These are phyloP conservation scores for Polymixis flavicincta DNA, from an alignment of 2,888 invertebrate species.

Conservation along the genomic window DNA sequence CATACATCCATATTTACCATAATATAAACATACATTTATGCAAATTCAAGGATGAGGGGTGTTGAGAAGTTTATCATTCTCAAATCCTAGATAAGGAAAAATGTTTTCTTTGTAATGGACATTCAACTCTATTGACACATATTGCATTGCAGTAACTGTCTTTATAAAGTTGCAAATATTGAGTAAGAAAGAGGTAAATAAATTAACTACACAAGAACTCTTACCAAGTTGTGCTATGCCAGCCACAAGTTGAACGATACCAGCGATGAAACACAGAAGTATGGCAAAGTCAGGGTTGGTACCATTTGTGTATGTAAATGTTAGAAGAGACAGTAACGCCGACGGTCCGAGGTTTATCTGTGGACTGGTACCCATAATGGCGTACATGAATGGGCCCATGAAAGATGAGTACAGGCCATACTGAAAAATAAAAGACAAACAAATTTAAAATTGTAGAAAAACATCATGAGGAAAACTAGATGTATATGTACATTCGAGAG, in stretches of 20 bases:
- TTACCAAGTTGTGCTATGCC: slow-evolving; percentile 92
- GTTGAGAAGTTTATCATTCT: not conserved
- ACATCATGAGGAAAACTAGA: not conserved
- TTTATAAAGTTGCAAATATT: not conserved
- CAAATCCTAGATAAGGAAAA: not conserved
- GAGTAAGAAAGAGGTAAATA: not conserved
- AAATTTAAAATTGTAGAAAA: not conserved
- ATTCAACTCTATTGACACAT: slow-evolving; percentile 2
- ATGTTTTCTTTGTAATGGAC: not conserved
- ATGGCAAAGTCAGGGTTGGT: slow-evolving; percentile 91
- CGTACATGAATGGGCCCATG: slow-evolving; percentile 94
- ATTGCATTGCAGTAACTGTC: not conserved
- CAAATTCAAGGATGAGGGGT: no score
- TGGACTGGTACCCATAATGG: slow-evolving; percentile 93
- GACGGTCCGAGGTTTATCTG: slow-evolving; percentile 93
- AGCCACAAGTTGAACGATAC: slow-evolving; percentile 91
- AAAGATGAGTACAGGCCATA: slow-evolving; percentile 96
- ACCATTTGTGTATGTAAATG: slow-evolving; percentile 91
- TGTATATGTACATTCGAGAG: no score
- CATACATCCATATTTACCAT: no score
- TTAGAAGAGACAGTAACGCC: slow-evolving; percentile 94
- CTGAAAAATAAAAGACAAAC: slow-evolving; percentile 83
- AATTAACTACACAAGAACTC: slow-evolving; percentile 42
- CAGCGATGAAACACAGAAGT: slow-evolving; percentile 92
- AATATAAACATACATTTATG: no score